Evolutionary conservation across 1,140 invertebrate species (phyloP).

Genomic region (Habropoda laboriosa): DNA sequence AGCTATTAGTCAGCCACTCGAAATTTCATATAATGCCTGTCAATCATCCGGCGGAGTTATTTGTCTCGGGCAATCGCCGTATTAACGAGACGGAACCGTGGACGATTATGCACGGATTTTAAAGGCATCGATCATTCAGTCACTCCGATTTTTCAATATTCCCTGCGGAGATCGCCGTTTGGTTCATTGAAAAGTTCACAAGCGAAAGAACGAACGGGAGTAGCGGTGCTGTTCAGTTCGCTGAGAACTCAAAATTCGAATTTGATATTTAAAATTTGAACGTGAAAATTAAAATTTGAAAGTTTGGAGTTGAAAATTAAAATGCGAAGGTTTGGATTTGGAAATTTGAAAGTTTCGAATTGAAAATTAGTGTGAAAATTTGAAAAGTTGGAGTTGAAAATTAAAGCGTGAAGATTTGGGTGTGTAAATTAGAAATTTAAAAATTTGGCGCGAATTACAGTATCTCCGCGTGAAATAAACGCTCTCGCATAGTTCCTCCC

Average conservation of each 20-base stretch:
- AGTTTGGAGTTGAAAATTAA: background rate
- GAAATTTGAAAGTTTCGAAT: too few species aligned
- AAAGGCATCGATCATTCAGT: constrained; percentile 43
- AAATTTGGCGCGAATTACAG: background rate
- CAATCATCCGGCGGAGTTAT: constrained; percentile 73
- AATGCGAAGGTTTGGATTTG: too few species aligned
- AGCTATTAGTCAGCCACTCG: constrained; percentile 75
- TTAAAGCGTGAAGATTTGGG: too few species aligned
- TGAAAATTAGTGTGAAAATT: background rate
- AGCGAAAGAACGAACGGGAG: too few species aligned
- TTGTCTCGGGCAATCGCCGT: constrained; percentile 67
- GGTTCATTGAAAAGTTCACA: constrained; percentile 42
- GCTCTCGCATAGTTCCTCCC: background rate
- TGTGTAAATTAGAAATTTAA: background rate
- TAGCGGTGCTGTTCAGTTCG: too few species aligned
- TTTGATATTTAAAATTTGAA: too few species aligned
- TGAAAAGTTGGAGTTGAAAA: background rate
- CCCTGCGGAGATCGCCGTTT: constrained; percentile 12
- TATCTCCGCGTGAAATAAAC: background rate
- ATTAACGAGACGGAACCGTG: constrained; percentile 45
- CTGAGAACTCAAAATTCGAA: background rate
- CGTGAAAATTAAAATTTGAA: background rate
- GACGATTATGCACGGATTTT: constrained; percentile 39
- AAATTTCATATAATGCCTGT: constrained; percentile 78
- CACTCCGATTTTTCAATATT: constrained; percentile 30